A percentile compares a stretch with the other conserved stretches of the same genome.
phyloP scores from a whole-genome alignment of 2,797 vertebrate species.

The Eidolon dupreanum region DNA sequence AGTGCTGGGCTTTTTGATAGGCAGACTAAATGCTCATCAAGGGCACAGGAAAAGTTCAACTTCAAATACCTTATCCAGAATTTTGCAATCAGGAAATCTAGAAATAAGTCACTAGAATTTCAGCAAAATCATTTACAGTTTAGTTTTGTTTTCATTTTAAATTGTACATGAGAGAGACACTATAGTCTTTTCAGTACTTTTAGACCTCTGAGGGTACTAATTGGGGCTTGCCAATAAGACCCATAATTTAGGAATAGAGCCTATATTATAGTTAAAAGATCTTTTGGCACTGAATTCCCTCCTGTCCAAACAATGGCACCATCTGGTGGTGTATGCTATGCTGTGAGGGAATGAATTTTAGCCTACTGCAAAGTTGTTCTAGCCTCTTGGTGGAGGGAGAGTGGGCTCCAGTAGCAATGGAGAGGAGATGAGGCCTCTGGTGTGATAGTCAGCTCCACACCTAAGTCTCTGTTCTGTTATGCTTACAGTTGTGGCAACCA shows the following conservation, averaged over 20 bases:
- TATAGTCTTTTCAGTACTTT: neutral
- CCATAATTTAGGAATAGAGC: neutral
- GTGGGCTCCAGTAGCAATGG: neutral
- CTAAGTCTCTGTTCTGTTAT: slow-evolving; percentile 11
- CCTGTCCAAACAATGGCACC: neutral
- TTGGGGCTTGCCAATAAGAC: neutral
- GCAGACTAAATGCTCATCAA: neutral
- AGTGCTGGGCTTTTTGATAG: neutral
- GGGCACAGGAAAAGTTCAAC: neutral
- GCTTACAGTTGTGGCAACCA: neutral
- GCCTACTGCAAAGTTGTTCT: neutral
- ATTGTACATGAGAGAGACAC: neutral
- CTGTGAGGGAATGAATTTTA: neutral
- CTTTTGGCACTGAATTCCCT: neutral
- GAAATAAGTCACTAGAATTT: neutral
- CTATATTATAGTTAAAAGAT: neutral
- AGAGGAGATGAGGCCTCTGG: neutral
- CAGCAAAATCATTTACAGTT: neutral
- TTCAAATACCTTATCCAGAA: neutral
- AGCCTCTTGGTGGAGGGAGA: neutral
- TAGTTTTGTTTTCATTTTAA: slow-evolving; percentile 39
- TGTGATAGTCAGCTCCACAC: neutral
- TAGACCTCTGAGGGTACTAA: neutral
- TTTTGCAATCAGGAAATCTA: slow-evolving; percentile 17
- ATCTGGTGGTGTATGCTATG: neutral